Evolutionary conservation across 2,888 invertebrate species (phyloP), one percentile per base, ranked within the genome.

Genomic region (Clusia tigrina): DNA sequence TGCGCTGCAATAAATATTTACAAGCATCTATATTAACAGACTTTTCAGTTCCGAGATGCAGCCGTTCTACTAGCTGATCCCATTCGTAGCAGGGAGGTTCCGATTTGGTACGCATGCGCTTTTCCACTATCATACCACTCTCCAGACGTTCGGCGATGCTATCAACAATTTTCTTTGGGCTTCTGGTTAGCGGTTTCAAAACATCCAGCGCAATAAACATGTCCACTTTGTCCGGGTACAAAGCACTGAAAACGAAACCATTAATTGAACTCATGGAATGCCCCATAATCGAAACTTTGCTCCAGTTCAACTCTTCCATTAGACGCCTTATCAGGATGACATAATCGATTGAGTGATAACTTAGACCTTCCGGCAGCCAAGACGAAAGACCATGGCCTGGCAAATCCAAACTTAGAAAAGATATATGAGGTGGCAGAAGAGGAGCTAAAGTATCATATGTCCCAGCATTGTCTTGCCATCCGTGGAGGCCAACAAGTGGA

Each of bases 391-490:
- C 92, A 80, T 92, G 91, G 0, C 92, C 90, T 1, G 90, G 90
- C 23, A 89, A 84, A 78, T 91, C 91, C 18, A 91, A 81, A 0
- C 90, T 88, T 15, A 92, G 76, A 60, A 87, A 84, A 1, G 86
- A 81, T 5, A 85, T 68, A 58, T 86, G 77, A 22, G 81, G 69
- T 2, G 85, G 84, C 23, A 93, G 80, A 61, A 88, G 77, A 0
- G 90, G 90, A 3, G 88, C 87, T n/a, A 93, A 76, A 0, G 87
- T 86, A 78, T 92, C 91, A 84, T 90, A 93, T 0, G 89, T 87
- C 0, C 92, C 92, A 0, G 73, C 72, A 78, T 92, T 93, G 78
- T 93, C 92, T 82, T 88, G 89, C 90, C 91, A 91, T 0, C 93
- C 93, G 76, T 93, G 93, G n/a, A 92, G 74, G 1, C 89, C 89